Conservation (phyloP, 1,140 invertebrate genomes). For the Monomorium pharaonis region DNA sequence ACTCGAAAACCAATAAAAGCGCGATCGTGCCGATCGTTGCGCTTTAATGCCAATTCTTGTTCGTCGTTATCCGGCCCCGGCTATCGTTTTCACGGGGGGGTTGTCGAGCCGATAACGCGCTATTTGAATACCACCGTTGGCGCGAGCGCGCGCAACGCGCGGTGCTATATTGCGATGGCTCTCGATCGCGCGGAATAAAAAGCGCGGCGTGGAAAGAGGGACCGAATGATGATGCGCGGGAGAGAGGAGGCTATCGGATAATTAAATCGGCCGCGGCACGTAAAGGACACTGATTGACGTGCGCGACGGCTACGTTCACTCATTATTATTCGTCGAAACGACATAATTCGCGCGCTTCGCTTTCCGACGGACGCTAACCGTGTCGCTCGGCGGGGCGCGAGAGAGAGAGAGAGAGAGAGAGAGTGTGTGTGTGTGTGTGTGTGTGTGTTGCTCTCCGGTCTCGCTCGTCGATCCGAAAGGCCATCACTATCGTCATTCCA, state of each 20-base stretch:
- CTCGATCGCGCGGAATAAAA: conserved; percentile 64
- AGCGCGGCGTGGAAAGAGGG: conserved; percentile 8
- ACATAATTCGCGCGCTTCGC: conserved; percentile 80
- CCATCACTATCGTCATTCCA: background rate
- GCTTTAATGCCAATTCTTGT: conserved; percentile 65
- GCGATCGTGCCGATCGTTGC: conserved; percentile 22
- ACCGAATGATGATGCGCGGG: conserved; percentile 31
- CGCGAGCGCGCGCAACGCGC: conserved; percentile 33
- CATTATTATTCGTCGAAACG: conserved; percentile 83
- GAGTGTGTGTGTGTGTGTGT: no score
- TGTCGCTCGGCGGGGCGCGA: conserved; percentile 50
- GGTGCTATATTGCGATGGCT: conserved; percentile 75
- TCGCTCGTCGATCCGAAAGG: conserved; percentile 32
- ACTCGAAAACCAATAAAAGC: conserved; percentile 57
- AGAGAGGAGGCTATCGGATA: conserved; percentile 75
- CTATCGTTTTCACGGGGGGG: conserved; percentile 59
- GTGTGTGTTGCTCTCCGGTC: background rate
- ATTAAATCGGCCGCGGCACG: conserved; percentile 80
- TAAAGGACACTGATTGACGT: conserved; percentile 83
- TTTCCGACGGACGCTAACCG: conserved; percentile 77
- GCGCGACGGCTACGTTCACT: conserved; percentile 74
- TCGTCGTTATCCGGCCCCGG: conserved; percentile 5
- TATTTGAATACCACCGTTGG: conserved; percentile 60
- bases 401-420: no score
- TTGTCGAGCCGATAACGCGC: conserved; percentile 57